Evolutionary conservation across 1,140 invertebrate species (phyloP), one percentile per base, ranked within the genome.

Genomic region (Parasteatoda tepidariorum): DNA sequence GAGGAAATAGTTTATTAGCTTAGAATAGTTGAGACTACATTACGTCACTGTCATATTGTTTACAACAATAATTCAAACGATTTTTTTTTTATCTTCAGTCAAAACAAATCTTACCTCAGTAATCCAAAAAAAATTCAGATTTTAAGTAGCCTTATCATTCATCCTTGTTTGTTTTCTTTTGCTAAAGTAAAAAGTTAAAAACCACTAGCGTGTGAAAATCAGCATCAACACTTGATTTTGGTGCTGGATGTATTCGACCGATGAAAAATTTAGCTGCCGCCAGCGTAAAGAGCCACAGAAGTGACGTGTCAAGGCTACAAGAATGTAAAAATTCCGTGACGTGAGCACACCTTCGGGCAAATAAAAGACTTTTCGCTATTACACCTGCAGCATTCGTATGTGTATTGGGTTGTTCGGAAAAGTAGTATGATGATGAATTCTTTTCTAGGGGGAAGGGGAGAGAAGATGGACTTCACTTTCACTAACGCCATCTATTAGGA

Each of bases 301-400:
- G 67, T 83, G 81, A 83, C 81, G 81, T 83, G 81, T 83, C 81
- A 83, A 83, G 81, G 81, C 81, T 83, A 38, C 9, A 83, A 83
- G 81, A 83, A 83, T 83, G 68, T 67, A 66, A 83, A 83, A 83
- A 83, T 61, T 82, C 55, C 61, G 81, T 83, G 79, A 71, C 67
- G 66, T 48, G 48, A 61, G 76, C 22, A 57, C 62, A 67, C 76
- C 76, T 67, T 57, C 54, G 30, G 66, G 64, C 41, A 22, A 28
- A 71, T 55, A 61, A 82, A 18, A 48, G 57, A 22, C 7, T 11
- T n/a, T 28, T 74, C 55, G 55, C 78, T 41, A 82, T 82, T 82
- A 82, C 68, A 82, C 78, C 78, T 82, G 78, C 78, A 64, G 78
- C 54, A 38, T 66, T 79, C 31, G 38, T 34, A 33, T 59, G 28